A percentile compares a stretch with the other conserved stretches of the same genome.
Evolutionary conservation across 2,797 vertebrate genomes (phyloP).

Genomic region (Scolopax bukidnonensis): DNA sequence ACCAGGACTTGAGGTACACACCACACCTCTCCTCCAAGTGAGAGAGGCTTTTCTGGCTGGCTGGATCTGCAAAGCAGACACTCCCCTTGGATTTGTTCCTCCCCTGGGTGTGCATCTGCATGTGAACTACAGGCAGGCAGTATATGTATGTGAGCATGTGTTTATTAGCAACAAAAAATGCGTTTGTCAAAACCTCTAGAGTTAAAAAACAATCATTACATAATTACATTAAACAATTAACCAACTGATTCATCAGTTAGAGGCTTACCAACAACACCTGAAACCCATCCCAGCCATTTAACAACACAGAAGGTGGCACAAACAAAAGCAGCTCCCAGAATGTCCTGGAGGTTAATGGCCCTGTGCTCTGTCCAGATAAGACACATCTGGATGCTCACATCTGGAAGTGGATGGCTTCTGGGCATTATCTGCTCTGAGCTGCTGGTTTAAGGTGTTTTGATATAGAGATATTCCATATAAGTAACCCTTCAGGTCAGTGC

Average conservation of each 20-base stretch:
- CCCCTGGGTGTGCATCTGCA: constrained; percentile 3
- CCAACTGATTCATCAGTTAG: constrained; percentile 57
- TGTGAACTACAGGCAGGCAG: neutral
- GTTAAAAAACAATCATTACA: constrained; percentile 60
- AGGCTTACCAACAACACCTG: constrained; percentile 35
- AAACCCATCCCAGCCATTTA: constrained; percentile 31
- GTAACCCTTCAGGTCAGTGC: neutral
- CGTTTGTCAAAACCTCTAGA: constrained; percentile 48
- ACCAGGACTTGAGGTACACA: neutral
- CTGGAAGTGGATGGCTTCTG: neutral
- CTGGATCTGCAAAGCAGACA: constrained; percentile 5
- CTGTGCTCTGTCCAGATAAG: neutral
- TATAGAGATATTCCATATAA: neutral
- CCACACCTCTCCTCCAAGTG: neutral
- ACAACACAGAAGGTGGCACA: constrained; percentile 18
- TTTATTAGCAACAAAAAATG: neutral
- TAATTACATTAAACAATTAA: constrained; percentile 59
- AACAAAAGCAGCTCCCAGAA: neutral
- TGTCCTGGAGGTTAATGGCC: neutral
- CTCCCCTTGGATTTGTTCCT: constrained; percentile 27
- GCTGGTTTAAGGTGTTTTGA: neutral
- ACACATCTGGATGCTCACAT: neutral
- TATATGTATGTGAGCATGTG: neutral
- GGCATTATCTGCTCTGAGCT: neutral
- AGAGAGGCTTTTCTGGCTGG: constrained; percentile 14